Evolutionary conservation across 2,113 vertebrate species (phyloP).

Genomic region (Vulpes ferrilata): DNA sequence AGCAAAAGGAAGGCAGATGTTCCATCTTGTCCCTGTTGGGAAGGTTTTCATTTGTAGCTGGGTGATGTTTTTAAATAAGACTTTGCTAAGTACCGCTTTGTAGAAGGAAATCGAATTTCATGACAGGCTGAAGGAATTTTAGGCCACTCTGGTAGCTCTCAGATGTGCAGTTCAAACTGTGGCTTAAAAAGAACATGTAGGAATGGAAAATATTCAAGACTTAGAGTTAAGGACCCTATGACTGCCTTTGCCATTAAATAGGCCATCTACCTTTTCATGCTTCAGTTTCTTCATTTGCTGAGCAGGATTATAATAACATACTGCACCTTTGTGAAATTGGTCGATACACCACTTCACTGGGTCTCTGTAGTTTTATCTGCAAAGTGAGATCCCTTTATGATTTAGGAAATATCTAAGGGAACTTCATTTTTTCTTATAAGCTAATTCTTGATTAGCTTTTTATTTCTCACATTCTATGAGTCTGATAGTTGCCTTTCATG

Average conservation of each 20-base stretch:
- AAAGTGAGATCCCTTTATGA: slow-evolving; percentile 19
- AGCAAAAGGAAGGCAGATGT: slow-evolving; percentile 72
- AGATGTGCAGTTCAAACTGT: slow-evolving; percentile 43
- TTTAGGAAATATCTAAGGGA: background rate
- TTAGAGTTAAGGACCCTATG: background rate
- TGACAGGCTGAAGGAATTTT: slow-evolving; percentile 9
- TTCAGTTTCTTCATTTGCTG: slow-evolving; percentile 12
- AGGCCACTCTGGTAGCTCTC: slow-evolving; percentile 19
- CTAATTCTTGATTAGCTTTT: background rate
- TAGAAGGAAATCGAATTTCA: slow-evolving; percentile 58
- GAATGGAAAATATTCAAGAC: slow-evolving; percentile 36
- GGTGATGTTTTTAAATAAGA: slow-evolving; percentile 75
- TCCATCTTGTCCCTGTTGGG: slow-evolving; percentile 64
- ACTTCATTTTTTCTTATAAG: slow-evolving; percentile 36
- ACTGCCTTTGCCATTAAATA: background rate
- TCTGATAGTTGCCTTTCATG: background rate
- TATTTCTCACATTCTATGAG: background rate
- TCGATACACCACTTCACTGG: background rate
- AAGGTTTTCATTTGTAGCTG: slow-evolving; percentile 67
- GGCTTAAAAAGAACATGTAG: slow-evolving; percentile 43
- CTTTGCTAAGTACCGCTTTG: slow-evolving; percentile 46
- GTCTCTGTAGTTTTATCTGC: slow-evolving; percentile 1
- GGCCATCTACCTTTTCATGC: background rate
- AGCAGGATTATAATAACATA: slow-evolving; percentile 3
- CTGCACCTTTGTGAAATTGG: background rate